phyloP scores from a whole-genome alignment of 1,140 invertebrate genomes.

The Drosophila pseudoananassae region DNA sequence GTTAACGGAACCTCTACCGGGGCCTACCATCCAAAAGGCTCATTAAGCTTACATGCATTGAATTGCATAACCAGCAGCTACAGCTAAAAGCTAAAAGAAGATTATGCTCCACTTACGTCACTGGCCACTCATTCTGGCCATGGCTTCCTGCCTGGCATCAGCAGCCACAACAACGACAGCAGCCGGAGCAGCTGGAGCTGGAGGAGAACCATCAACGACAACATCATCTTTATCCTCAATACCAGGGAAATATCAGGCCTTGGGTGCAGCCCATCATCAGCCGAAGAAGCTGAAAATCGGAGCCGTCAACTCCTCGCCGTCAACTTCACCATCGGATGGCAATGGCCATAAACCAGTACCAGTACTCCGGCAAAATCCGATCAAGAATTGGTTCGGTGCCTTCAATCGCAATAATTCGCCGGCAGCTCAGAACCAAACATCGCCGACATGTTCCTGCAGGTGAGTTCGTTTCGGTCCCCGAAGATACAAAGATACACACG shows the following conservation, averaged over 20 bases:
- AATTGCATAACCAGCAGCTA: slow-evolving; percentile 63
- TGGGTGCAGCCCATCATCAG: slow-evolving; percentile 64
- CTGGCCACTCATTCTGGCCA: slow-evolving; percentile 71
- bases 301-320: slow-evolving; percentile 31
- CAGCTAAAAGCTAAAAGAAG: slow-evolving; percentile 28
- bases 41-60: slow-evolving; percentile 66
- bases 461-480: slow-evolving; percentile 34
- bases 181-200: slow-evolving; percentile 6
- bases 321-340: slow-evolving; percentile 21
- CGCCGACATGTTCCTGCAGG: slow-evolving; percentile 80
- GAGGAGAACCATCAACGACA: slow-evolving; percentile 18
- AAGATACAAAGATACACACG: slow-evolving; percentile 8
- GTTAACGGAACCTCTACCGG: slow-evolving; percentile 34
- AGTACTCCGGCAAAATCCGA: slow-evolving; percentile 81
- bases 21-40: slow-evolving; percentile 30
- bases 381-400: slow-evolving; percentile 83
- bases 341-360: slow-evolving; percentile 72
- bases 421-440: slow-evolving; percentile 71
- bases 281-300: slow-evolving; percentile 68
- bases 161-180: slow-evolving; percentile 11
- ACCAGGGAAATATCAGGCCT: slow-evolving; percentile 81
- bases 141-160: slow-evolving; percentile 72
- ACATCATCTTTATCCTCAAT: slow-evolving; percentile 58
- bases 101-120: slow-evolving; percentile 81
- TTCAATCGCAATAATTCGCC: slow-evolving; percentile 82